Conservation (phyloP, 2,113 vertebrate genomes). For the Eulemur macaco region DNA sequence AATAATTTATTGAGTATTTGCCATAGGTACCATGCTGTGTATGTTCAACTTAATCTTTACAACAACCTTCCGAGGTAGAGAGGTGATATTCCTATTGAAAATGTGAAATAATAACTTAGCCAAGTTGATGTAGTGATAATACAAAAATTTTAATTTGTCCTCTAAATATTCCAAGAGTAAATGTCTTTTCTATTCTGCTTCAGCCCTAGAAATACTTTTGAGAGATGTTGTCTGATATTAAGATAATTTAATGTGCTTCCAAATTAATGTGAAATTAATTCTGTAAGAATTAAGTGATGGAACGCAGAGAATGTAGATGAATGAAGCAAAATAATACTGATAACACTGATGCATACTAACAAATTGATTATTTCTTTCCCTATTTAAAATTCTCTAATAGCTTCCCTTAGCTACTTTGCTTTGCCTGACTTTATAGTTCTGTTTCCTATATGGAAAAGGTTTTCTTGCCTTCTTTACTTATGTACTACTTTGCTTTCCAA, state of each 20-base stretch:
- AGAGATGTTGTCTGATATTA: neutral
- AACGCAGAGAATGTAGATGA: neutral
- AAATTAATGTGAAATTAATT: neutral
- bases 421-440: constrained; percentile 2
- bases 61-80: neutral
- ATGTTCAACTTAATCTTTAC: neutral
- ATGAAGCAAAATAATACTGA: neutral
- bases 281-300: neutral
- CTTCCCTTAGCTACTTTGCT: neutral
- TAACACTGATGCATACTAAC: neutral
- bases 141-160: neutral
- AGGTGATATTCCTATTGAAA: neutral
- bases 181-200: neutral
- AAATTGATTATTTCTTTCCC: neutral
- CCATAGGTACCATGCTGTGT: neutral
- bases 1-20: neutral
- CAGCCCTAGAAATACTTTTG: neutral
- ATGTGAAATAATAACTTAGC: neutral
- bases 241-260: neutral
- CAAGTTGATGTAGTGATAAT: neutral
- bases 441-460: neutral
- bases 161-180: neutral
- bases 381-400: neutral
- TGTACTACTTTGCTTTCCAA: neutral
- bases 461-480: neutral